Evolutionary conservation across 2,888 invertebrate genomes (phyloP).

Genomic region (Chloromyia formosa): DNA sequence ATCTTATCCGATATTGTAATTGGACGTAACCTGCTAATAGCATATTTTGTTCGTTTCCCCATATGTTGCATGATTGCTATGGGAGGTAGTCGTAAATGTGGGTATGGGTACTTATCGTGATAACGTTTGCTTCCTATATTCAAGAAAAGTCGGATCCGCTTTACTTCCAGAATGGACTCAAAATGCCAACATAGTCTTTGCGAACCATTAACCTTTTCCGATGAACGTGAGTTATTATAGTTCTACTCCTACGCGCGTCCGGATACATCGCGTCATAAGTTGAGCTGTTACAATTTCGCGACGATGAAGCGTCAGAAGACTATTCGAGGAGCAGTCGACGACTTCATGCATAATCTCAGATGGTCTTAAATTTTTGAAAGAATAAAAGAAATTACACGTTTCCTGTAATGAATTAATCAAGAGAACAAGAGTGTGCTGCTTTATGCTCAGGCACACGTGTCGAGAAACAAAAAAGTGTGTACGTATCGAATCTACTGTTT

Average conservation of each 20-base stretch:
- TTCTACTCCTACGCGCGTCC: not conserved
- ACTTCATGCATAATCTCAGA: not conserved
- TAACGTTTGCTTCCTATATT: constrained; percentile 1
- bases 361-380: not conserved
- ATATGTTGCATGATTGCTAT: no score
- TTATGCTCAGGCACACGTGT: no score
- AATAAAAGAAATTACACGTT: not conserved
- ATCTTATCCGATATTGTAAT: not conserved
- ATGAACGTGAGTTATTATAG: not conserved
- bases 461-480: no score
- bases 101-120: not conserved
- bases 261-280: no score
- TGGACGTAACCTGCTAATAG: not conserved
- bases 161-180: not conserved
- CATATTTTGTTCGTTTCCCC: no score
- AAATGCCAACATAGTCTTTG: not conserved
- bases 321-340: not conserved
- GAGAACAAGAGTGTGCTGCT: not conserved
- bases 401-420: constrained; percentile 10
- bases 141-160: not conserved
- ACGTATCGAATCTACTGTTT: no score
- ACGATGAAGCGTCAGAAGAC: not conserved
- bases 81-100: no score
- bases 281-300: no score
- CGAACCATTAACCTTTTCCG: not conserved